Conservation (phyloP, 2,797 vertebrate species). For the Pipistrellus pipistrellus region DNA sequence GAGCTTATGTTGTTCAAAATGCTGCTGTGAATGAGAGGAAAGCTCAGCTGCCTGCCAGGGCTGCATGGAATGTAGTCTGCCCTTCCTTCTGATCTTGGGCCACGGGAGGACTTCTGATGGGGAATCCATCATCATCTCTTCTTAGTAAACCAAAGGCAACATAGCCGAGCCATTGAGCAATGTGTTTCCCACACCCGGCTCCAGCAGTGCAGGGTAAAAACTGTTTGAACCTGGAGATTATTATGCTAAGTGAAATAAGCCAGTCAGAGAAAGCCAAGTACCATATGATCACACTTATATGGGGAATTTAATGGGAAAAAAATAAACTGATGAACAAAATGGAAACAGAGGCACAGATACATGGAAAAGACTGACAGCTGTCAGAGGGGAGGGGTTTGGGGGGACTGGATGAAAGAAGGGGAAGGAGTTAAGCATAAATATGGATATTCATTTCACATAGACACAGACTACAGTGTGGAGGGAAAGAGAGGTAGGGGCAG, state of each 20-base stretch:
- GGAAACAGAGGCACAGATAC: not conserved
- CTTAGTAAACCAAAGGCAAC: not conserved
- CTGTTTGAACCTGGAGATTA: not conserved
- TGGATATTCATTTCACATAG: not conserved
- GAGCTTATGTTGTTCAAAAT: slow-evolving; percentile 67
- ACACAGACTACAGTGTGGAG: not conserved
- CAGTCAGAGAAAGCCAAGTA: not conserved
- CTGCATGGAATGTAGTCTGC: slow-evolving; percentile 27
- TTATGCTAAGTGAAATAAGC: not conserved
- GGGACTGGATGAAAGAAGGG: not conserved
- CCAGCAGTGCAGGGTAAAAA: not conserved
- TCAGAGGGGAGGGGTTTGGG: not conserved
- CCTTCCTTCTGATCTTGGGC: not conserved
- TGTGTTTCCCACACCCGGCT: not conserved
- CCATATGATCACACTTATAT: not conserved
- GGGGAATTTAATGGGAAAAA: not conserved
- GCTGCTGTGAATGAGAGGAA: slow-evolving; percentile 6
- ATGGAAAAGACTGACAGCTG: not conserved
- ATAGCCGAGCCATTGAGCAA: not conserved
- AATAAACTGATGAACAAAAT: not conserved
- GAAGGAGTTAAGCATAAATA: not conserved
- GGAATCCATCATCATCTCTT: not conserved
- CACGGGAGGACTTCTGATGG: slow-evolving; percentile 44
- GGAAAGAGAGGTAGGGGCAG: not conserved
- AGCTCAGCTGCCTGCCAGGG: slow-evolving; percentile 24